Conservation (phyloP, 1,140 invertebrate species). For the Diorhabda sublineata region DNA sequence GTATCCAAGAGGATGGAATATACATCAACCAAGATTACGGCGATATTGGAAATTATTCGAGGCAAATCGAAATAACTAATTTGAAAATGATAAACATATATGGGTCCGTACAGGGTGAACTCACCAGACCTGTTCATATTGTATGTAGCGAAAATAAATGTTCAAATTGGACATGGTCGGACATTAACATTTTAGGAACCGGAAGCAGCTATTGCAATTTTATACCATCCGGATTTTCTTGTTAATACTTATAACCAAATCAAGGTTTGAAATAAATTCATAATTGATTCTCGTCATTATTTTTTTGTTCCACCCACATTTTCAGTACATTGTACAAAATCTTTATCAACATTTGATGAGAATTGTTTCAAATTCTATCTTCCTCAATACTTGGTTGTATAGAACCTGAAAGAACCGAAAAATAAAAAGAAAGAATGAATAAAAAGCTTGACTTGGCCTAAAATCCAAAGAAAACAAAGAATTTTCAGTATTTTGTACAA, state of each 20-base stretch:
- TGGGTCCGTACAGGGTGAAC: constrained; percentile 8
- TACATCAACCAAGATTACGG: constrained; percentile 18
- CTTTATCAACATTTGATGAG: too few species aligned
- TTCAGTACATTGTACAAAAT: too few species aligned
- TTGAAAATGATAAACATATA: constrained; percentile 9
- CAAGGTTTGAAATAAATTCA: too few species aligned
- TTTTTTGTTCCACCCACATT: too few species aligned
- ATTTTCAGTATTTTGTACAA: too few species aligned
- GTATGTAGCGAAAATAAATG: constrained; percentile 11
- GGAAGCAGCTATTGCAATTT: constrained; percentile 9
- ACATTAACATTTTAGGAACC: not conserved
- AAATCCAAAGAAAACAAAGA: too few species aligned
- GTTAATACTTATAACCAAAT: not conserved
- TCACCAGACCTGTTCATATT: constrained; percentile 10
- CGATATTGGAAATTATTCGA: constrained; percentile 1
- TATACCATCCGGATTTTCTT: constrained; percentile 7
- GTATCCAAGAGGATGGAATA: constrained; percentile 8
- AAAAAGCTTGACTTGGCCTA: too few species aligned
- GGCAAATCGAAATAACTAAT: constrained; percentile 14
- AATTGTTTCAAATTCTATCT: too few species aligned
- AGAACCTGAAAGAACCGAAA: too few species aligned
- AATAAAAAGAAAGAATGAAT: too few species aligned
- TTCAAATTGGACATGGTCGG: constrained; percentile 17
- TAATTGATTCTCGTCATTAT: too few species aligned
- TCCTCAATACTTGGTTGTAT: too few species aligned